Evolutionary conservation across 2,113 vertebrate genomes (phyloP), one percentile per base, ranked within the genome.

Genomic region (Cyprinodon tularosa): DNA sequence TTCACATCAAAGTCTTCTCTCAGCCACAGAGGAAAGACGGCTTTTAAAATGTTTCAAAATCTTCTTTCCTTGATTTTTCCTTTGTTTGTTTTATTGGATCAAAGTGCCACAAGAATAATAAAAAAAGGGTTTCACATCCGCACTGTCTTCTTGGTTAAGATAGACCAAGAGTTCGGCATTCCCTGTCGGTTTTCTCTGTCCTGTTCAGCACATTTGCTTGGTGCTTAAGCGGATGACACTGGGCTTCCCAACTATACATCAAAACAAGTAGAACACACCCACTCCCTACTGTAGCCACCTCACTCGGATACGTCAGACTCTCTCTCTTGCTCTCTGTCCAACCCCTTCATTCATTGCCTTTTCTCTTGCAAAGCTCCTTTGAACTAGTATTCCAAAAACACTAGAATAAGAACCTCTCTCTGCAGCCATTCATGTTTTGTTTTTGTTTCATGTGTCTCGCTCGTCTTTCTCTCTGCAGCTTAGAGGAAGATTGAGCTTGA

Each of bases 201-300:
- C 82, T 37, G 68, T 78, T 68, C 63, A 69, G 86, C 83, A 76
- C 81, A 81, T 80, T 72, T 61, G 60, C 67, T 85, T 83, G 68
- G 87, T 84, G 90, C 90, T 85, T 86, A 81, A 89, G 89, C 90
- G 91, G 92, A 94, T 94, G 91, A 93, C 90, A 89, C 89, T 78
- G 77, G 87, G 87, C 92, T 93, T 85, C 86, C 86, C 82, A 88
- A 81, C 85, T 86, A 86, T 77, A 90, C 88, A 90, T 92, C 88
- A 93, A 86, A 92, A 93, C 91, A 91, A 91, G 82, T 88, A 90
- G 84, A 92, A 93, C 93, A 95, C 94, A 90, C 93, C 94, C 89
- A 87, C 91, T 82, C 79, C 85, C 86, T 80, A 76, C 84, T 85
- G 84, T 81, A 78, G 82, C 81, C 80, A 81, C 88, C 89, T 88